Evolutionary conservation across 2,113 vertebrate genomes (phyloP).

Genomic region (Amazona guildingii): DNA sequence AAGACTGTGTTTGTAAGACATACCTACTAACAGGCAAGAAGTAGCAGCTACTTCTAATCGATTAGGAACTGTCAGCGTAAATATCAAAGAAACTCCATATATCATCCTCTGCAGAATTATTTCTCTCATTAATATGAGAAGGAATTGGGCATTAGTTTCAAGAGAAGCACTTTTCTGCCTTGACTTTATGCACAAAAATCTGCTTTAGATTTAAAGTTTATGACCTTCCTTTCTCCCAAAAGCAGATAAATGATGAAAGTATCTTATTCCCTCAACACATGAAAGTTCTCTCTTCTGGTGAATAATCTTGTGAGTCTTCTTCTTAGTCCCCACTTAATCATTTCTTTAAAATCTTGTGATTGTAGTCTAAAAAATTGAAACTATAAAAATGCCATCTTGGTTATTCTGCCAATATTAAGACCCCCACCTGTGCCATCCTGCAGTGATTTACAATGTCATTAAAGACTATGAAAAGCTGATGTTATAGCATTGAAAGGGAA

Average conservation of each 20-base stretch:
- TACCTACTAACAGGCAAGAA: background rate
- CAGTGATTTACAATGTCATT: background rate
- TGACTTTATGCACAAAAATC: background rate
- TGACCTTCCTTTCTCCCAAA: background rate
- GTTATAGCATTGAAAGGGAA: background rate
- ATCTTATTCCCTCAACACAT: background rate
- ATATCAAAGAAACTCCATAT: background rate
- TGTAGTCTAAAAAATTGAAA: background rate
- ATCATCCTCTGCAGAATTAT: background rate
- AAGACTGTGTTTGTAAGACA: background rate
- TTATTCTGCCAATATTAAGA: background rate
- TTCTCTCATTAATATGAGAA: background rate
- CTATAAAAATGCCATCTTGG: background rate
- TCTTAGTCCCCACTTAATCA: background rate
- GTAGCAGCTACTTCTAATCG: background rate
- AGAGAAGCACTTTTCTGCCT: background rate
- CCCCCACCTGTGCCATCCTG: background rate
- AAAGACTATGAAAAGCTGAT: background rate
- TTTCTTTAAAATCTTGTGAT: background rate
- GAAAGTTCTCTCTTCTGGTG: background rate
- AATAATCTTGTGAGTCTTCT: background rate
- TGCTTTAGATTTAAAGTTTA: background rate
- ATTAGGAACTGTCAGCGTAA: background rate
- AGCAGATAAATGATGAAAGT: background rate
- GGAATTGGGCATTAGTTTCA: background rate